Base-by-base conservation (phyloP, 2,797 vertebrate species). In the Cyprinella venusta region DNA sequence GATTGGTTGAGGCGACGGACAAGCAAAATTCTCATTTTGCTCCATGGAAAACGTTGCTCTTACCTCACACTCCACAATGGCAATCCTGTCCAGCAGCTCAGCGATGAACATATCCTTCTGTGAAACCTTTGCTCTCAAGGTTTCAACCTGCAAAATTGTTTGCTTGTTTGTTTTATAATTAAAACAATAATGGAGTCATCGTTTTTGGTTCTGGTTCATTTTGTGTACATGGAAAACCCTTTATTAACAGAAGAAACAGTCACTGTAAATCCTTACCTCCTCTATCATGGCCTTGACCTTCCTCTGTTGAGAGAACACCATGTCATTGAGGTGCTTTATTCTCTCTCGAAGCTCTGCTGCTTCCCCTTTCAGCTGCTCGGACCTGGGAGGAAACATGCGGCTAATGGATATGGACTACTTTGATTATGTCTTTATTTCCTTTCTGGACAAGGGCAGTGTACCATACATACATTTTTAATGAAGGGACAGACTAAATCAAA, bases 201-300 rank as follows among this genome's bases (percentile, higher is more conserved):
- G 12, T 18, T 19, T 64, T 72, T n/a, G 38, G 10, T 40, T 70
- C 48, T 45, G n/a, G 68, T 40, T 15, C 2, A 45, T 70, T 45
- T 76, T 38, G 12, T 42, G 24, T 26, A 21, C 18, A 50, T 36
- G 10, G 19, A 52, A 38, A 21, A 24, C 21, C 13, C 48, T 82
- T 52, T 42, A 52, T 65, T 13, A 52, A 19, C 45, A 69, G 24
- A 54, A 81, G 13, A 65, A 63, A 65, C 0, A 72, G 5, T 70
- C 24, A 40, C n/a, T 50, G 38, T 72, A 36, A 52, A 10, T 89
- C 24, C 94, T 95, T 86, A 99, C 98, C 96, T 99, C 98, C 89
- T 99, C 97, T 16, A 99, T 98, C 98, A 99, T 99, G 90, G 94
- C 93, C 89, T 99, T 99, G 90, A 99, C 97, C 86, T 99, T 99